phyloP scores from a whole-genome alignment of 2,113 vertebrate genomes.

The Australoheros scitulus region DNA sequence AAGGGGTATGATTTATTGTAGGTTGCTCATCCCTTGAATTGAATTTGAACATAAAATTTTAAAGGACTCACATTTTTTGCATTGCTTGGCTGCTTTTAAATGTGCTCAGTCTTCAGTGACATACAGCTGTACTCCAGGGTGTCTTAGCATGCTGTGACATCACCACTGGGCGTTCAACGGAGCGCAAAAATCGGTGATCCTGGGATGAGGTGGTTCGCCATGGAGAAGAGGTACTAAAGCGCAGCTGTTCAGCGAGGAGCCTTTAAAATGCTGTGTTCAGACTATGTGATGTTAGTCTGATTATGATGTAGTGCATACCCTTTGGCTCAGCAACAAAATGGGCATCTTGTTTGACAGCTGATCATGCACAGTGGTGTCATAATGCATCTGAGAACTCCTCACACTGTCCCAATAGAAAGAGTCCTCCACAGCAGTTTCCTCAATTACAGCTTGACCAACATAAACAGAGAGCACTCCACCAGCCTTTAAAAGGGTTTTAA shows the following conservation, averaged over 20 bases:
- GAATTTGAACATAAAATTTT: not conserved
- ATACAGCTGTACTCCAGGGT: not conserved
- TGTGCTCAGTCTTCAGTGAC: not conserved
- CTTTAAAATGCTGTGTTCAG: not conserved
- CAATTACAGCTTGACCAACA: not conserved
- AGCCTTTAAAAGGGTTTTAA: not conserved
- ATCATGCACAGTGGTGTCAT: not conserved
- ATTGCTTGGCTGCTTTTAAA: not conserved
- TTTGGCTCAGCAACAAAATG: not conserved
- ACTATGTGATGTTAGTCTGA: not conserved
- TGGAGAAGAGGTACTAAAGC: not conserved
- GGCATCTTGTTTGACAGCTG: not conserved
- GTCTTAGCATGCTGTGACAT: not conserved
- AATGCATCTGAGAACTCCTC: not conserved
- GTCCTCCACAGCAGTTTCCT: not conserved
- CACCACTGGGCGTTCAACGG: not conserved
- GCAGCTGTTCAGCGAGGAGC: not conserved
- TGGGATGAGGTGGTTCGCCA: not conserved
- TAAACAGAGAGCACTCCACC: not conserved
- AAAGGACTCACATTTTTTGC: not conserved
- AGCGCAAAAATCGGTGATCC: not conserved
- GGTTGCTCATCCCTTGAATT: not conserved
- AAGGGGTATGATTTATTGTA: not conserved
- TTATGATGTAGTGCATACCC: not conserved
- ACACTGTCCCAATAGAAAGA: not conserved